Conservation (phyloP, 2,113 vertebrate genomes). For the Proteles cristata region DNA sequence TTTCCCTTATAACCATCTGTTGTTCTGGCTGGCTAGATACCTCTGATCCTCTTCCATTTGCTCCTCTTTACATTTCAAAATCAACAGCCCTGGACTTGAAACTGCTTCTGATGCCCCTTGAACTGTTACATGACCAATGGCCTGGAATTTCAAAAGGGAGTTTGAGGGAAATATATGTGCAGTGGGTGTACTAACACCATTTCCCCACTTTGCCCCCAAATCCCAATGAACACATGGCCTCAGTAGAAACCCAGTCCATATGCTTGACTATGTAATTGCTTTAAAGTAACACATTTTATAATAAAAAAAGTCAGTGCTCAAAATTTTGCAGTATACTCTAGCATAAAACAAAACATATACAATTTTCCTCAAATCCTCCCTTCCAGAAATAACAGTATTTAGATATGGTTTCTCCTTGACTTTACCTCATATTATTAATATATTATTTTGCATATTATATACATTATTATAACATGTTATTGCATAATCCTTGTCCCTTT, state of each 20-base stretch:
- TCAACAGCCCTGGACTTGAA: not conserved
- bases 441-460: not conserved
- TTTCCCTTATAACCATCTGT: slow-evolving; percentile 47
- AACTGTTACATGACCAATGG: not conserved
- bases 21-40: slow-evolving; percentile 5
- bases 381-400: not conserved
- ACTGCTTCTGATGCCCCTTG: not conserved
- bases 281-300: not conserved
- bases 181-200: not conserved
- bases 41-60: not conserved
- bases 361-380: not conserved
- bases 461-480: not conserved
- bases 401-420: not conserved
- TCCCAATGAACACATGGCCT: not conserved
- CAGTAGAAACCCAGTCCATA: not conserved
- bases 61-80: not conserved
- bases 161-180: not conserved
- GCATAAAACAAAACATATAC: not conserved
- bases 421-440: not conserved
- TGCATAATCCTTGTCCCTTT: not conserved
- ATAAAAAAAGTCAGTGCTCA: not conserved
- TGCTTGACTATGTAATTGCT: not conserved
- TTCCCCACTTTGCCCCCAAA: not conserved
- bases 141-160: not conserved
- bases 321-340: not conserved